Base-by-base conservation (phyloP, 2,113 vertebrate species). In the Lutjanus erythropterus region DNA sequence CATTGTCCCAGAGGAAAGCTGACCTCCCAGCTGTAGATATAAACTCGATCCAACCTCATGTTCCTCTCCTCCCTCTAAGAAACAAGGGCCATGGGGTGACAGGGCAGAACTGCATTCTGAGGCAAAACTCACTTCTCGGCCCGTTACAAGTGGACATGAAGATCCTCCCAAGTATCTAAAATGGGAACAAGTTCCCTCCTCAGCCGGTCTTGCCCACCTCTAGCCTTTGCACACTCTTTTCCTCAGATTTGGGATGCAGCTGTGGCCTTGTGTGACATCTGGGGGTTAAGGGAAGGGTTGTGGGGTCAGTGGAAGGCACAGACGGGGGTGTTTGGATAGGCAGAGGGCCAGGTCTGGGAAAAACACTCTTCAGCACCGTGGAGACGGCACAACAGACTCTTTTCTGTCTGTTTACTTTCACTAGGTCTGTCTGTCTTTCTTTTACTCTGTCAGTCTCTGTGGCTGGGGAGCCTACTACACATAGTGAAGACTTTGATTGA, bases 1-100 rank as follows among this genome's bases (percentile, higher is more conserved):
- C 91, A 95, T 94, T 95, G 93, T 94, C 92, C 93, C 92, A 74
- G 84, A 92, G 94, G 92, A 91, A 94, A 80, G 88, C 89, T 77
- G 90, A 92, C 87, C 87, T 92, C 85, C 85, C 89, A 91, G 92
- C 86, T 92, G 81, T 56, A 90, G 78, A 86, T 85, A 68, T 86
- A 84, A 86, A 90, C 86, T 83, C 60, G 0, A 58, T 73, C 68
- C 74, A 87, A 49, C 85, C 80, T 71, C 16, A 2, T 33, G 68
- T 70, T 56, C 19, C 69, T 75, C 87, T 25, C 78, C 76, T 69
- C 68, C 71, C 53, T 58, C 71, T 25, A 41, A 74, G 75, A 75
- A 87, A 65, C 62, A 55, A 19, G 61, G 67, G 33, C 71, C 70
- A 14, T 10, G n/a, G 37, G 85, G 83, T 80, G 76, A 83, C 33